Percentiles rank a stretch among this genome's conserved stretches.
Conservation (phyloP, 2,113 vertebrate species). For the Myrmophylax atrothorax region DNA sequence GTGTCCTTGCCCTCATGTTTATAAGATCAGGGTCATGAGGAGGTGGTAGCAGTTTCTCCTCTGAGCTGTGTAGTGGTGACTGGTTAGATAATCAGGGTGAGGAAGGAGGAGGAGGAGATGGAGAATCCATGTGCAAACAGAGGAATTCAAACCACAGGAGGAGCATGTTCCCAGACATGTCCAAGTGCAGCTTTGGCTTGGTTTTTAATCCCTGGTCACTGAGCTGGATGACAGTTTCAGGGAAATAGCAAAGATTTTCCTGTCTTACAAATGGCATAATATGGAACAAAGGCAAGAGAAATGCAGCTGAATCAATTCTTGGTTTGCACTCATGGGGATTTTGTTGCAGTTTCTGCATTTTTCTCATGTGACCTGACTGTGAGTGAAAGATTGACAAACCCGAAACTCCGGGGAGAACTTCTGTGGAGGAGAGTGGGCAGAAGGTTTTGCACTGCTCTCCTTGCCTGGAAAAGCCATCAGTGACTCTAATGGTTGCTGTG, state of each 20-base stretch:
- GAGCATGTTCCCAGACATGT: not conserved
- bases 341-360: not conserved
- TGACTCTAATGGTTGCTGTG: not conserved
- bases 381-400: not conserved
- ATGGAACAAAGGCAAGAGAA: not conserved
- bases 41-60: not conserved
- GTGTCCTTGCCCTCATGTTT: not conserved
- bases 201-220: not conserved
- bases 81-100: slow-evolving; percentile 43
- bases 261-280: not conserved
- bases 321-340: not conserved
- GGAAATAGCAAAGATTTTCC: not conserved
- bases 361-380: not conserved
- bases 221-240: not conserved
- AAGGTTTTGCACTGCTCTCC: not conserved
- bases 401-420: not conserved
- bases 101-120: not conserved
- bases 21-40: not conserved
- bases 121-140: not conserved
- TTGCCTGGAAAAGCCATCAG: slow-evolving; percentile 25
- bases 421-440: not conserved
- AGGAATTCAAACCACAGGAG: not conserved
- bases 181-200: not conserved
- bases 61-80: not conserved
- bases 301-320: not conserved